These are phyloP conservation scores for Ceyx erithaca DNA, from an alignment of 2,797 vertebrate species.

Conservation along the genomic window DNA sequence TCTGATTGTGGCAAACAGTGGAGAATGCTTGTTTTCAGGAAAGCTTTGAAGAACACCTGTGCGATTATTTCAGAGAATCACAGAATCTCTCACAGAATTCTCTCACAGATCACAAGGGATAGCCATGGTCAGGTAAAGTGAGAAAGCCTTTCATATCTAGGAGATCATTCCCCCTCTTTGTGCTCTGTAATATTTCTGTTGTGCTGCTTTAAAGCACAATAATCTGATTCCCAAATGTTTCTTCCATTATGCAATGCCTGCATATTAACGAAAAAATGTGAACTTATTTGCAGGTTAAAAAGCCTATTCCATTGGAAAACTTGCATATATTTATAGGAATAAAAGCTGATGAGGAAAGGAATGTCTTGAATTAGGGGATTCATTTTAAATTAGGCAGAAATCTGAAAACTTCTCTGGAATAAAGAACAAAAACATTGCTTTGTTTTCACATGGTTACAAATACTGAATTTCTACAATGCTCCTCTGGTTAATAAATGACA, in stretches of 20 bases:
- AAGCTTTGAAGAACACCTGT: neutral
- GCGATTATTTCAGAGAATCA: neutral
- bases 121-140: neutral
- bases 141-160: neutral
- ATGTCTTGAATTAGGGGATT: neutral
- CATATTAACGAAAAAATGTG: neutral
- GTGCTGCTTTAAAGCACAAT: constrained; percentile 31
- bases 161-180: neutral
- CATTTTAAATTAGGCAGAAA: neutral
- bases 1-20: neutral
- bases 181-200: neutral
- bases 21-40: neutral
- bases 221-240: constrained; percentile 31
- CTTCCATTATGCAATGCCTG: neutral
- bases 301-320: neutral
- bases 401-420: neutral
- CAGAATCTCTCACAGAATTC: neutral
- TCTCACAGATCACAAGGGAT: neutral
- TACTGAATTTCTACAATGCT: neutral
- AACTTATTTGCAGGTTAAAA: neutral
- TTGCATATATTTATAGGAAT: neutral
- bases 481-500: neutral
- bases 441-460: neutral
- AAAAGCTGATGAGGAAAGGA: neutral
- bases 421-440: neutral